These are phyloP conservation scores for Camptogramma bilineatum DNA, from an alignment of 2,888 invertebrate species.

Conservation along the genomic window DNA sequence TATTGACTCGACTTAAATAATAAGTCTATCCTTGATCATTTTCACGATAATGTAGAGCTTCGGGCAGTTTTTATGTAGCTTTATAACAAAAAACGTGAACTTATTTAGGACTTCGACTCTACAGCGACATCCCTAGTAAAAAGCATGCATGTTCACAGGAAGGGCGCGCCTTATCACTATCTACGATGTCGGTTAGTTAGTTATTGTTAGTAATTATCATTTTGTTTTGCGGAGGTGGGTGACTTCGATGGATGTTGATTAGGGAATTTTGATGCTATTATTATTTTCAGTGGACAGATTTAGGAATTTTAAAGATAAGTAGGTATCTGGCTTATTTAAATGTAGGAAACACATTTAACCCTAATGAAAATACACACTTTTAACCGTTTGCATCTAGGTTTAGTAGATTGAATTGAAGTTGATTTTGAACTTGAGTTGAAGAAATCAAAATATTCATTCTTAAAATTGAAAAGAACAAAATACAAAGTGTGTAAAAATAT, in stretches of 20 bases:
- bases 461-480: too few species aligned
- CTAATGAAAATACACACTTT: too few species aligned
- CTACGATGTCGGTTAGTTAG: conserved; percentile 68
- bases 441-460: too few species aligned
- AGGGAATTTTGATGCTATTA: neutral
- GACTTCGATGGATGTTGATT: conserved; percentile 12
- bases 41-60: neutral
- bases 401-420: too few species aligned
- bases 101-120: conserved; percentile 2
- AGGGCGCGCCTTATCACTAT: conserved; percentile 81
- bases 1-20: too few species aligned
- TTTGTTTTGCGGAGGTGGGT: conserved; percentile 20
- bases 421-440: too few species aligned
- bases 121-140: conserved; percentile 23
- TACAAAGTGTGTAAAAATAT: too few species aligned
- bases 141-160: conserved; percentile 44
- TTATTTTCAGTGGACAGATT: neutral
- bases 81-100: neutral
- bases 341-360: too few species aligned
- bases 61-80: neutral
- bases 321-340: too few species aligned
- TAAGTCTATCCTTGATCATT: too few species aligned
- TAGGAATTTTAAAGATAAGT: neutral
- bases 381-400: too few species aligned
- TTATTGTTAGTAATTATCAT: conserved; percentile 65